phyloP scores from a whole-genome alignment of 2,888 invertebrate genomes.

The Drosophila leonis region DNA sequence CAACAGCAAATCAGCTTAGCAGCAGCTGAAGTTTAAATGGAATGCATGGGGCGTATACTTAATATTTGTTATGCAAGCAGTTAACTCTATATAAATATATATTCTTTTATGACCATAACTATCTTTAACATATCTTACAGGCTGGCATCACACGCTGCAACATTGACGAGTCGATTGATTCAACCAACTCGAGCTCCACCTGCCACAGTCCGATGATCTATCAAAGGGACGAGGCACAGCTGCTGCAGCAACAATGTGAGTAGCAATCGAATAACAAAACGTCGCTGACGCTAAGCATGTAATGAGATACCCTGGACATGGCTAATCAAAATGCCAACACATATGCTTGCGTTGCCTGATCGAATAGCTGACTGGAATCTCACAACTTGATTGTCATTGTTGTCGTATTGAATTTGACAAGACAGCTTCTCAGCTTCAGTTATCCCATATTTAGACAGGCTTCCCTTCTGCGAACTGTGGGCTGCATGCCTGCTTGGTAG shows the following conservation, averaged over 20 bases:
- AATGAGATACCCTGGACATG: slow-evolving; percentile 37
- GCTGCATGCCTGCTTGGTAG: slow-evolving; percentile 2
- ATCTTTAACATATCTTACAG: slow-evolving; percentile 53
- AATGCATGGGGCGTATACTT: slow-evolving; percentile 30
- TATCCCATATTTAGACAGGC: slow-evolving; percentile 10
- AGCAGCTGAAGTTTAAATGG: background rate
- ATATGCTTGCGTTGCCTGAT: slow-evolving; percentile 11
- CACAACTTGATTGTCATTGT: slow-evolving; percentile 79
- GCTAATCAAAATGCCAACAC: slow-evolving; percentile 70
- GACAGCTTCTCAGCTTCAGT: slow-evolving; percentile 43
- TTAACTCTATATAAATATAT: background rate
- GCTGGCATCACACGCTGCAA: slow-evolving; percentile 85
- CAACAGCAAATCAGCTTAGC: slow-evolving; percentile 4
- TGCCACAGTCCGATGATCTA: slow-evolving; percentile 85
- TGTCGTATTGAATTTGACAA: slow-evolving; percentile 74
- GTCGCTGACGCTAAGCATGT: slow-evolving; percentile 34
- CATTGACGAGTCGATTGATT: slow-evolving; percentile 85
- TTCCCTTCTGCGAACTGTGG: slow-evolving; percentile 3
- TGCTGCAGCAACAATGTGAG: slow-evolving; percentile 80
- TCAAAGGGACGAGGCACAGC: slow-evolving; percentile 84
- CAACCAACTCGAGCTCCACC: slow-evolving; percentile 85
- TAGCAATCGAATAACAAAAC: slow-evolving; percentile 55
- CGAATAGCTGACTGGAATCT: slow-evolving; percentile 51
- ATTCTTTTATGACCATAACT: background rate
- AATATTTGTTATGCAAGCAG: slow-evolving; percentile 10